Evolutionary conservation across 2,113 vertebrate species (phyloP), one percentile per base, ranked within the genome.

Genomic region (Hydropotes inermis): DNA sequence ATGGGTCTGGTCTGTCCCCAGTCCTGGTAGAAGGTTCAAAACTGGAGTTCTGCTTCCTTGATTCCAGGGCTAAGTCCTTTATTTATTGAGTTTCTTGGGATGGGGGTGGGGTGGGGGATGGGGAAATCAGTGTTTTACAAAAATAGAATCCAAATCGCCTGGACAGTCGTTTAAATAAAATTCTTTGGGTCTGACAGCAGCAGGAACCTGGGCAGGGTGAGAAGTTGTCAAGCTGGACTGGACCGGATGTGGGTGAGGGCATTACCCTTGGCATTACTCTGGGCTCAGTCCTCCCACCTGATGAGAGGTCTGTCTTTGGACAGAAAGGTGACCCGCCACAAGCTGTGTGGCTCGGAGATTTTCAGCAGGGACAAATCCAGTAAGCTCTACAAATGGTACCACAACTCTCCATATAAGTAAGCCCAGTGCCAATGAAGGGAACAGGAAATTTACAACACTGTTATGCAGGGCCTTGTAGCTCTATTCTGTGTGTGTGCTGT

Each of bases 41-140:
- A 97, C 98, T 97, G 98, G 97, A 98, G 97, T 97, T 96, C 67
- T 11, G 98, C 97, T 98, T 97, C 96, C 98, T 98, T 10, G 54
- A 96, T 94, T 97, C 97, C 96, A 97, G 98, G 98, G 98, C 98
- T 99, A 98, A 98, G 98, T 98, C 91, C 98, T 99, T 99, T 98
- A 98, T 99, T 98, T 99, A 99, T 99, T 99, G 98, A 98, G 97
- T 98, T 99, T 97, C 93, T 99, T 98, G 96, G 97, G 97, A 67
- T 43, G 57, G 95, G 96, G 67, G n/a, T 39, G 87, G 64, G 95
- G 96, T 47, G 10, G 14, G 33, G 0, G 60, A 97, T 43, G 91
- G 78, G 76, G 74, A 19, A 19, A 94, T 98, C 3, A 3, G 64
- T 97, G 94, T 64, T 88, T 97, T 98, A 98, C 95, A 83, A 96